A percentile compares a stretch with the other conserved stretches of the same genome.
Evolutionary conservation across 1,140 invertebrate species (phyloP).

Genomic region (Orussus abietinus): DNA sequence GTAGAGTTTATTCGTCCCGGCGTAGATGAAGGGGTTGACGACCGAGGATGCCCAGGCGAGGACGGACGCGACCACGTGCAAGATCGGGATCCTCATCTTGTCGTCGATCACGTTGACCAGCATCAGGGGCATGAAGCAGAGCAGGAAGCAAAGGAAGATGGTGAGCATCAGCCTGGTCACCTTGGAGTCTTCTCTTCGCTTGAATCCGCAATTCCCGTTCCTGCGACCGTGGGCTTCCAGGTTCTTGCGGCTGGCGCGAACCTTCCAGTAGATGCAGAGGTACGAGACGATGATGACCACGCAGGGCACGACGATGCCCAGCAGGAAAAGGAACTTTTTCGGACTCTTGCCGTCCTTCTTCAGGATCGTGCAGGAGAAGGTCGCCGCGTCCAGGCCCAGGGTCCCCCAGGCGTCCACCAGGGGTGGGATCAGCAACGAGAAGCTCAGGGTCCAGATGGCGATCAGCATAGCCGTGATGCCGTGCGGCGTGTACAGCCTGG

Average conservation of each 20-base stretch:
- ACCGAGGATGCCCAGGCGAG: constrained; percentile 83
- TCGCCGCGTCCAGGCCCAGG: constrained; percentile 69
- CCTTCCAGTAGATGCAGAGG: constrained; percentile 79
- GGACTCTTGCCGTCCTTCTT: constrained; percentile 74
- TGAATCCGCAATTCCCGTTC: constrained; percentile 42
- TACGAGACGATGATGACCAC: constrained; percentile 79
- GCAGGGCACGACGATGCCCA: constrained; percentile 79
- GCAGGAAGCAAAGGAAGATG: constrained; percentile 79
- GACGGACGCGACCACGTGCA: constrained; percentile 77
- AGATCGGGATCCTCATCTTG: constrained; percentile 63
- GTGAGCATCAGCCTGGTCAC: constrained; percentile 80
- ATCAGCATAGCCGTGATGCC: constrained; percentile 72
- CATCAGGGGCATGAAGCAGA: constrained; percentile 82
- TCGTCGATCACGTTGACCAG: constrained; percentile 81
- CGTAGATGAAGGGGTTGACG: constrained; percentile 84
- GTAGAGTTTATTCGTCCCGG: constrained; percentile 79
- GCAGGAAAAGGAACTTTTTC: constrained; percentile 79
- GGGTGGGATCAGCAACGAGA: constrained; percentile 67
- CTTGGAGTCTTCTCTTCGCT: constrained; percentile 66
- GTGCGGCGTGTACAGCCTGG: constrained; percentile 66
- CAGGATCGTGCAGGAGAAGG: constrained; percentile 84
- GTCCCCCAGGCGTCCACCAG: constrained; percentile 77
- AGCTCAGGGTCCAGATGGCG: constrained; percentile 66
- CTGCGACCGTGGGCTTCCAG: constrained; percentile 60
- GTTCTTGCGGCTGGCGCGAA: constrained; percentile 67